These are phyloP conservation scores for Cyprinodon variegatus DNA, from an alignment of 2,113 vertebrate species.

Conservation along the genomic window DNA sequence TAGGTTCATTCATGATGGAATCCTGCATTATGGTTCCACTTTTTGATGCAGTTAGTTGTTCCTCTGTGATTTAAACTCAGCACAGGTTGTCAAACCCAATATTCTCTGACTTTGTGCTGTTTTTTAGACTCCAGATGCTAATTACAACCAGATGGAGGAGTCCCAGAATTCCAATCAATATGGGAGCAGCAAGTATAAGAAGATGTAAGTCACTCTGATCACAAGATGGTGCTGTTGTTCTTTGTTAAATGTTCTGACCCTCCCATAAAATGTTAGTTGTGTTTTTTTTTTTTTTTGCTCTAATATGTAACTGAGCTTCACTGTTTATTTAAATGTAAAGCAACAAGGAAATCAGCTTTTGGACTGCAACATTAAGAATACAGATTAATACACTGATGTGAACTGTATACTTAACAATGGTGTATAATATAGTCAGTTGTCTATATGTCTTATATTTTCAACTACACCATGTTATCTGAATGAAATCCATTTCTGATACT, in stretches of 20 bases:
- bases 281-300: not conserved
- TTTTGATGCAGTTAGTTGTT: not conserved
- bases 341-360: not conserved
- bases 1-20: not conserved
- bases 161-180: conserved; percentile 15
- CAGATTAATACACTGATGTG: not conserved
- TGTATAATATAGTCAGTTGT: not conserved
- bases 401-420: too few species aligned
- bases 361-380: not conserved
- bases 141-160: conserved; percentile 39
- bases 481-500: too few species aligned
- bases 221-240: conserved; percentile 70
- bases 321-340: not conserved
- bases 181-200: conserved; percentile 61
- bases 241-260: not conserved
- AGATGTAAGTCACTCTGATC: conserved; percentile 57
- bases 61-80: not conserved
- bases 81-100: not conserved
- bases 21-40: not conserved
- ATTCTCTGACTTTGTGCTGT: conserved; percentile 23
- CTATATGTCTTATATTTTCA: not conserved
- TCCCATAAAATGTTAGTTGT: not conserved
- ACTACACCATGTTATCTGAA: too few species aligned
- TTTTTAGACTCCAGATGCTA: conserved; percentile 27
- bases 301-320: not conserved